Conservation (phyloP, 2,113 vertebrate species). For the Otolemur garnettii region DNA sequence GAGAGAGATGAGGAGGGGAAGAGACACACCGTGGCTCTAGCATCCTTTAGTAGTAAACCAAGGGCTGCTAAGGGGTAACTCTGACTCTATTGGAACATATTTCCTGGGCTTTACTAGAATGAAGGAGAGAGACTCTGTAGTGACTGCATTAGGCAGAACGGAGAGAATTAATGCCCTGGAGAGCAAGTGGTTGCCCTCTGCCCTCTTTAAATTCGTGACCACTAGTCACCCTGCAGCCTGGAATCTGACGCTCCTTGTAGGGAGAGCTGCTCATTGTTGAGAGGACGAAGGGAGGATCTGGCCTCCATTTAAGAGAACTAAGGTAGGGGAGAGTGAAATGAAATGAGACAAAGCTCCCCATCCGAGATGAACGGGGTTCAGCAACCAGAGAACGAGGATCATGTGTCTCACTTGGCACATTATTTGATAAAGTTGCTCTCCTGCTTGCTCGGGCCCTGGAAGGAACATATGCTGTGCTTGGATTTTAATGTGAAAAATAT, state of each 20-base stretch:
- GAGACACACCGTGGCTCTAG: neutral
- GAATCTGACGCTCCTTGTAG: neutral
- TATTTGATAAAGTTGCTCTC: neutral
- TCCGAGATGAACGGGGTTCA: neutral
- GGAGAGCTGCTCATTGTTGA: neutral
- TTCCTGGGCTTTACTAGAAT: neutral
- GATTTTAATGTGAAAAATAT: neutral
- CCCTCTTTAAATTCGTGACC: neutral
- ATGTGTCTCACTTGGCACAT: neutral
- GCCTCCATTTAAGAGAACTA: neutral
- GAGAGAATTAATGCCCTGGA: neutral
- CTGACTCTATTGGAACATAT: neutral
- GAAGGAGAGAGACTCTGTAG: neutral
- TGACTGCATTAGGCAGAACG: neutral
- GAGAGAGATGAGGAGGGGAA: neutral
- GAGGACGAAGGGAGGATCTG: neutral
- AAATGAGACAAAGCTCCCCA: neutral
- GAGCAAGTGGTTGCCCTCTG: neutral
- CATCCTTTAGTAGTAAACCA: neutral
- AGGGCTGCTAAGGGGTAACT: neutral
- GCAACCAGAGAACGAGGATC: neutral
- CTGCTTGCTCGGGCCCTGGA: neutral
- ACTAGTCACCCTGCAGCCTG: neutral
- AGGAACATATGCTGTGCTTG: neutral
- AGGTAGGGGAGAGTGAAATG: neutral